Conservation (phyloP, 2,888 invertebrate genomes). For the Peribatodes rhomboidaria region DNA sequence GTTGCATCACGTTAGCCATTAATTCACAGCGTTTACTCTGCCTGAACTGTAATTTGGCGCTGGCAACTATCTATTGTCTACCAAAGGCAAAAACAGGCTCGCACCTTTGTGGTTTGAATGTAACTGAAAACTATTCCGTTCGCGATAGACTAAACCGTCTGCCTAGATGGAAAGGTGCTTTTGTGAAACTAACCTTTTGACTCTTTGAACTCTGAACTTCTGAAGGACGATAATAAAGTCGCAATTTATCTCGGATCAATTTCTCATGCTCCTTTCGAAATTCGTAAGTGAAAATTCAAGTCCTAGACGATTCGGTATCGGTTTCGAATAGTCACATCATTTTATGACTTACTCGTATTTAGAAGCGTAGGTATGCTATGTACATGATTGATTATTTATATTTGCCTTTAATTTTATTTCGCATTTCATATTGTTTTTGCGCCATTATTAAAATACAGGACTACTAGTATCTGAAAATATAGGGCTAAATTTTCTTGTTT, state of each 20-base stretch:
- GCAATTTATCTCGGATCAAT: constrained; percentile 39
- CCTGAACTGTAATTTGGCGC: constrained; percentile 40
- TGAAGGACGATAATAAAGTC: constrained; percentile 39
- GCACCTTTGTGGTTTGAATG: constrained; percentile 42
- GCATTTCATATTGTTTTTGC: neutral
- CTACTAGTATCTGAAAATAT: neutral
- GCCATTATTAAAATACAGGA: too few relatives aligned
- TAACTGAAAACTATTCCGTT: constrained; percentile 42
- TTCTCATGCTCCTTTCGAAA: constrained; percentile 34
- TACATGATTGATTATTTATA: constrained; percentile 1
- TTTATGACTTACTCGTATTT: constrained; percentile 19
- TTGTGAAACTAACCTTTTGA: constrained; percentile 40
- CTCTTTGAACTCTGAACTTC: constrained; percentile 39
- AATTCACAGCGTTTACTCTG: constrained; percentile 35
- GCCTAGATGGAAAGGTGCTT: neutral
- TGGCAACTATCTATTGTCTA: constrained; percentile 35
- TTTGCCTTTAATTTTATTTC: neutral
- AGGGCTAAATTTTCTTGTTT: constrained; percentile 2
- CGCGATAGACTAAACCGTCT: constrained; percentile 19
- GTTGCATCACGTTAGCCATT: constrained; percentile 36
- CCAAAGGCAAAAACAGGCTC: constrained; percentile 39
- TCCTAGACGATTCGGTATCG: constrained; percentile 22
- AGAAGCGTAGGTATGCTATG: neutral
- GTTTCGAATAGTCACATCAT: constrained; percentile 7
- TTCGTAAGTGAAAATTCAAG: constrained; percentile 26